These are phyloP conservation scores for Hybognathus amarus DNA, from an alignment of 2,797 vertebrate species.

Conservation along the genomic window DNA sequence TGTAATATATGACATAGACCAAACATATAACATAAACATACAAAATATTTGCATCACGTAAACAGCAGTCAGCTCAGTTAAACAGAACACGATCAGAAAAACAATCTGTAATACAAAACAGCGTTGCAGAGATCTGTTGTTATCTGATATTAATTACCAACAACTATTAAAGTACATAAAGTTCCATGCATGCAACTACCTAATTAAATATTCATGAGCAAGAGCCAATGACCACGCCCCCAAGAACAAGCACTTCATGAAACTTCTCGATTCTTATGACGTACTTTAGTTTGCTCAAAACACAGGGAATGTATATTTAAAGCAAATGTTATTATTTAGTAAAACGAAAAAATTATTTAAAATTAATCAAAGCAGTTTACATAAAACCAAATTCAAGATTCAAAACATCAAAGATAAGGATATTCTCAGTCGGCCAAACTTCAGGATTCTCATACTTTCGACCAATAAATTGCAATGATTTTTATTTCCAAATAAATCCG, in stretches of 20 bases:
- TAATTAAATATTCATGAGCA: constrained; percentile 18
- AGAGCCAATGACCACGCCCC: background rate
- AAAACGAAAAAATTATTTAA: background rate
- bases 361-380: background rate
- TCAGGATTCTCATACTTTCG: background rate
- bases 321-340: constrained; percentile 1
- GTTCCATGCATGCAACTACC: too few species aligned
- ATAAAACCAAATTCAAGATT: background rate
- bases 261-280: too few species aligned
- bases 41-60: background rate
- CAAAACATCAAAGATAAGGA: background rate
- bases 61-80: background rate
- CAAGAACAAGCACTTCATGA: background rate
- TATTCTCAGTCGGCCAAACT: background rate
- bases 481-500: background rate
- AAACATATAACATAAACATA: too few species aligned
- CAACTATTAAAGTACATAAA: background rate
- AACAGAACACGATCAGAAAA: background rate
- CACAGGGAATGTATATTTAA: background rate
- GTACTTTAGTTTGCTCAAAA: background rate
- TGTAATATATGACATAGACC: too few species aligned
- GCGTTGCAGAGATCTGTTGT: too few species aligned
- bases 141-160: background rate
- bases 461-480: background rate
- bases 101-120: background rate